Percentiles rank a stretch among this genome's conserved stretches.
Evolutionary conservation across 2,797 vertebrate genomes (phyloP).

Genomic region (Pangasius sanitwongsei): DNA sequence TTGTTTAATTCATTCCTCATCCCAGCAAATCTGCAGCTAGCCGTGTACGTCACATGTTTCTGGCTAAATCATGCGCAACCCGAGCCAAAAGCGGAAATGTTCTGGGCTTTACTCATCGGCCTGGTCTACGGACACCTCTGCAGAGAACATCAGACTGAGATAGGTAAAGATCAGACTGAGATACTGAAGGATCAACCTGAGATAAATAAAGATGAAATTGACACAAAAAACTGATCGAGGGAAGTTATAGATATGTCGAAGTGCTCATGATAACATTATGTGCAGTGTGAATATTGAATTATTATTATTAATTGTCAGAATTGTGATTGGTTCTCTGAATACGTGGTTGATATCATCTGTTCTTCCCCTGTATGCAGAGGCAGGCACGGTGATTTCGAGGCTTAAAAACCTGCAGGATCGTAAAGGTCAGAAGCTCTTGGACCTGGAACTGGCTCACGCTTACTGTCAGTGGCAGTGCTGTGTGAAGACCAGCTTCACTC

Average conservation of each 20-base stretch:
- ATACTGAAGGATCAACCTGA: background rate
- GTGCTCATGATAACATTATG: background rate
- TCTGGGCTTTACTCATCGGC: conserved; percentile 79
- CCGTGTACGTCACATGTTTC: conserved; percentile 32
- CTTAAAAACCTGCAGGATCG: conserved; percentile 13
- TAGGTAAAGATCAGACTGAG: conserved; percentile 4
- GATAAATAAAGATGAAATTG: background rate
- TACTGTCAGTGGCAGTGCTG: conserved; percentile 88
- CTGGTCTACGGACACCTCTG: conserved; percentile 70
- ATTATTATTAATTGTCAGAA: background rate
- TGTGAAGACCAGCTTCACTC: conserved; percentile 72
- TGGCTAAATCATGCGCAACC: conserved; percentile 64
- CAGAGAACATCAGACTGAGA: background rate
- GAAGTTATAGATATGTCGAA: background rate
- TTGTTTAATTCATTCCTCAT: background rate
- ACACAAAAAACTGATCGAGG: background rate
- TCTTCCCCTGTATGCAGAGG: conserved; percentile 19
- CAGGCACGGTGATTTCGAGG: conserved; percentile 23
- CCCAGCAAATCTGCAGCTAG: conserved; percentile 24
- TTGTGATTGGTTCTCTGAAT: background rate
- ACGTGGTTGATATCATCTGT: background rate
- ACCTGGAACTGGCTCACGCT: conserved; percentile 72
- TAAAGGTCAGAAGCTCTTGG: conserved; percentile 36
- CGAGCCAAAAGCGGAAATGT: conserved; percentile 52
- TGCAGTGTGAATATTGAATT: too few species aligned